Evolutionary conservation across 2,888 invertebrate genomes (phyloP), one percentile per base, ranked within the genome.

Genomic region (Lasioglossum leucozonium): DNA sequence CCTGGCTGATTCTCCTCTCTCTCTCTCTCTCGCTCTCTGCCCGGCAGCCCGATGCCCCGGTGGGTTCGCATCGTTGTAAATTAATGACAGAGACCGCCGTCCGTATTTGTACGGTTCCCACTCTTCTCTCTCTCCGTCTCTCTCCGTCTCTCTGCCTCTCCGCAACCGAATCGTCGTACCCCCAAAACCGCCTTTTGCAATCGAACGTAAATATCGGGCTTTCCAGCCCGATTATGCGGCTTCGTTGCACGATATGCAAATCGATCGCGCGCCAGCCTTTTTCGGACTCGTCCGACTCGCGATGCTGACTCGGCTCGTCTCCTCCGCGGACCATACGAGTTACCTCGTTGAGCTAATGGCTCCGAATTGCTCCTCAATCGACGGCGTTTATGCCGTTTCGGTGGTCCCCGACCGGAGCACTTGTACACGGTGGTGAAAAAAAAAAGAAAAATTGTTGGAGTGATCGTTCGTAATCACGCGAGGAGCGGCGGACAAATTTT

Each of bases 181-280:
- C 4, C 26, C 58, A 18, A 22, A 30, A 10, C 34, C 18, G 74
- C 13, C 26, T 77, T 77, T 73, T 30, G 51, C 51, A 40, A 83
- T 76, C 65, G 72, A n/a, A 81, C 55, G 82, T 71, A 82, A 74
- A 84, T 69, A 74, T 82, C 69, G 73, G 37, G 47, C 58, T 34
- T 71, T 69, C 69, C 77, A 65, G 44, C 22, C 65, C n/a, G 42
- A 81, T 83, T 77, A 76, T 40, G 62, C 62, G 40, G 51, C 81
- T 55, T 47, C 65, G 75, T 75, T 76, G 71, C 42, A 18, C 26
- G 34, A 30, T 40, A 81, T 58, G 76, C 82, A 76, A 83, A 73
- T 77, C 13, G 51, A 26, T 6, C 51, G 42, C 37, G 18, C 13
- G 55, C 8, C 40, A 30, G 26, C 72, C 55, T 76, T 81, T 76